phyloP scores from a whole-genome alignment of 37 sponge, comb jelly and placozoan species.

The Hexactinellida sp. region DNA sequence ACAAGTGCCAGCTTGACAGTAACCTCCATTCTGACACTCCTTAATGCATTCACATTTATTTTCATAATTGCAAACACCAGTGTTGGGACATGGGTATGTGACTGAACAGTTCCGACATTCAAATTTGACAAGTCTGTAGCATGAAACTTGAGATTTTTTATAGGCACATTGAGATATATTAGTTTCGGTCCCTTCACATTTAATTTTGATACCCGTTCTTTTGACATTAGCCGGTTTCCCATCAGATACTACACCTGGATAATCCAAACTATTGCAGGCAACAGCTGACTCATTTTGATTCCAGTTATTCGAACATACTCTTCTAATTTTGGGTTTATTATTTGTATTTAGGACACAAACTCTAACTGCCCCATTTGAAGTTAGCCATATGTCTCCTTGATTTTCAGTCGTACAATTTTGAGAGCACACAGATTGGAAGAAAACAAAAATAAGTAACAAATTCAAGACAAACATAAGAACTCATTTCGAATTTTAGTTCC shows the following conservation, averaged over 20 bases:
- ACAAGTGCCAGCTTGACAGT: neutral
- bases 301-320: too few relatives aligned
- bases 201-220: neutral
- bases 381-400: too few relatives aligned
- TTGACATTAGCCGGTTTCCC: neutral
- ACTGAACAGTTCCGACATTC: neutral
- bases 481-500: too few relatives aligned
- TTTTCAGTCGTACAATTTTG: too few relatives aligned
- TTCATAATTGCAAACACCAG: neutral
- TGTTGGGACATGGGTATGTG: neutral
- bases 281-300: neutral
- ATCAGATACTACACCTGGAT: neutral
- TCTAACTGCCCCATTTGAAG: too few relatives aligned
- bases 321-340: too few relatives aligned
- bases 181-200: neutral
- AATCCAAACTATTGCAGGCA: neutral
- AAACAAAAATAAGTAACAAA: too few relatives aligned
- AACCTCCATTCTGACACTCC: neutral
- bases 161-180: neutral
- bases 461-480: too few relatives aligned
- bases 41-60: neutral
- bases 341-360: too few relatives aligned
- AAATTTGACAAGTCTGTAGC: neutral
- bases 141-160: neutral
- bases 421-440: too few relatives aligned